These are phyloP conservation scores for Nyctibius bracteatus DNA, from an alignment of 2,113 vertebrate genomes.

Conservation along the genomic window DNA sequence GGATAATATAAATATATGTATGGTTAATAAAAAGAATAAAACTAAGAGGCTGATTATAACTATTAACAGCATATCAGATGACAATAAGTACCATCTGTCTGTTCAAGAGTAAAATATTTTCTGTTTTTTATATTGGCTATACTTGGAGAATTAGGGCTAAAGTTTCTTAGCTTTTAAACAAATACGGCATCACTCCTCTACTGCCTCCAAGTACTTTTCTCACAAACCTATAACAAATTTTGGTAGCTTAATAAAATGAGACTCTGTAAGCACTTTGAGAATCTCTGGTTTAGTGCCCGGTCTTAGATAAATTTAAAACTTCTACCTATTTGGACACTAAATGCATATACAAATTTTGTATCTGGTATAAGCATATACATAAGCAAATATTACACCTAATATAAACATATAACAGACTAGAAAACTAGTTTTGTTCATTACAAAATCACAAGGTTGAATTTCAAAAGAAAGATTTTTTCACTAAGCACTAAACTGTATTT, in stretches of 20 bases:
- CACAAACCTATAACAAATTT: neutral
- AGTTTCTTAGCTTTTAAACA: neutral
- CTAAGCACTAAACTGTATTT: neutral
- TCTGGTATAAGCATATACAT: neutral
- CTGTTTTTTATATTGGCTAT: neutral
- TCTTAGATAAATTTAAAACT: neutral
- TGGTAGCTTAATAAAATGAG: neutral
- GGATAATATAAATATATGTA: neutral
- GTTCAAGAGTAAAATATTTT: neutral
- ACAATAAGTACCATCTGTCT: neutral
- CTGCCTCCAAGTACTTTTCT: neutral
- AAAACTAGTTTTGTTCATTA: neutral
- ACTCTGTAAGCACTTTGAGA: neutral
- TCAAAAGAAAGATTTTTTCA: neutral
- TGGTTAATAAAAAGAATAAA: neutral
- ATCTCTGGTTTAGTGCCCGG: neutral
- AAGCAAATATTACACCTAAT: neutral
- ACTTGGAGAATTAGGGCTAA: neutral
- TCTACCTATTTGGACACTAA: neutral
- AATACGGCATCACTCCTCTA: neutral
- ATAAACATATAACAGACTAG: neutral
- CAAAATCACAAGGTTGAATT: neutral
- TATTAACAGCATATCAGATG: neutral
- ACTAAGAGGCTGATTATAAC: neutral
- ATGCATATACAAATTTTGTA: neutral